Evolutionary conservation across 2,888 invertebrate genomes (phyloP).

Genomic region (Metalampra italica): DNA sequence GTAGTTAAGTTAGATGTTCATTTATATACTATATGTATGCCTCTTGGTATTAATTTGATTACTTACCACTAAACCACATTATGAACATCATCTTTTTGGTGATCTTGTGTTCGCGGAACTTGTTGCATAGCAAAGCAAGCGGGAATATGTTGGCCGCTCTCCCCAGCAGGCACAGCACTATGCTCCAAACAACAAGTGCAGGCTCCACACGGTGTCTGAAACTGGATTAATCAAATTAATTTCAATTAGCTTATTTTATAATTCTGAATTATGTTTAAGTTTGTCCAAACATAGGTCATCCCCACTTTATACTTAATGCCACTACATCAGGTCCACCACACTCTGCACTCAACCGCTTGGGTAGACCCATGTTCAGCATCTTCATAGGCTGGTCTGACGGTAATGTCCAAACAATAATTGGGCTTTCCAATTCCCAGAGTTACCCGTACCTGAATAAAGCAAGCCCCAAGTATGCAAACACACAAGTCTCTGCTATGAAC

Average conservation of each 20-base stretch:
- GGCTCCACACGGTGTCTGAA: slow-evolving; percentile 95
- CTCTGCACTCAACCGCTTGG: too few species aligned
- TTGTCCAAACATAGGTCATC: not conserved
- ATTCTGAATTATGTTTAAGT: not conserved
- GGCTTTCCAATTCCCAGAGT: too few species aligned
- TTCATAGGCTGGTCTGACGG: not conserved
- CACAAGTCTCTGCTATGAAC: slow-evolving; percentile 98
- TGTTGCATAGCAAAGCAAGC: slow-evolving; percentile 93
- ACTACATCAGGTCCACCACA: too few species aligned
- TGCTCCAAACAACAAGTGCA: slow-evolving; percentile 95
- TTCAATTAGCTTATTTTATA: not conserved
- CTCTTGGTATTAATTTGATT: too few species aligned
- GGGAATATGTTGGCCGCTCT: slow-evolving; percentile 98
- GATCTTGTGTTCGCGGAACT: slow-evolving; percentile 98
- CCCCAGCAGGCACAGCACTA: slow-evolving; percentile 93
- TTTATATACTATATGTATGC: too few species aligned
- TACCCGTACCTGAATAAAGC: slow-evolving; percentile 82
- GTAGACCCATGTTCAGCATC: too few species aligned
- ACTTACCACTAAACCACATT: slow-evolving; percentile 98
- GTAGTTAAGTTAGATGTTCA: too few species aligned
- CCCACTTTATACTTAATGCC: too few species aligned
- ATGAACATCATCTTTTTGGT: slow-evolving; percentile 99
- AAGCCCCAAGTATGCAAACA: slow-evolving; percentile 97
- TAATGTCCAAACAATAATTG: too few species aligned
- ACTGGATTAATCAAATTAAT: slow-evolving; percentile 83